Evolutionary conservation across 37 sponge, comb jelly and placozoan genomes (phyloP).

Genomic region (Halichondria panicea): DNA sequence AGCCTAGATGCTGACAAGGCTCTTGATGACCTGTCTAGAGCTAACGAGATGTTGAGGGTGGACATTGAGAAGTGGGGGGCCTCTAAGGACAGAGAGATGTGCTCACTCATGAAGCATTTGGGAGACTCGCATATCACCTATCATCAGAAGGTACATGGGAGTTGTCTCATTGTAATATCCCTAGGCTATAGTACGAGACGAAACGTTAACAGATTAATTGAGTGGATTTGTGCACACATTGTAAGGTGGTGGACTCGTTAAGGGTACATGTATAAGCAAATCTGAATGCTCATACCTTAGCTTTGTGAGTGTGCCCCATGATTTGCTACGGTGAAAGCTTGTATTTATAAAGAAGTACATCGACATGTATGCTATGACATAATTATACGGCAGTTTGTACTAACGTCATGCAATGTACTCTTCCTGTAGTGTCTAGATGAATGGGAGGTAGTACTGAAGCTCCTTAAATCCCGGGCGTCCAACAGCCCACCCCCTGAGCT

Average conservation of each 20-base stretch:
- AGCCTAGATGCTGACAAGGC: conserved; percentile 45
- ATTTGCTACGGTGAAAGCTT: too few relatives aligned
- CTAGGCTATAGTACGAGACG: too few relatives aligned
- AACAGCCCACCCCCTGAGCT: too few relatives aligned
- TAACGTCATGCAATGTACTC: background rate
- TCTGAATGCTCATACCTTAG: too few relatives aligned
- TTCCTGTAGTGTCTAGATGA: conserved; percentile 38
- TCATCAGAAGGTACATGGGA: conserved; percentile 83
- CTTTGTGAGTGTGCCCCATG: too few relatives aligned
- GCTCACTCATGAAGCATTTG: conserved; percentile 28
- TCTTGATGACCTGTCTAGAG: conserved; percentile 62
- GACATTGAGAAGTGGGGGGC: conserved; percentile 80
- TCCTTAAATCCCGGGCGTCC: conserved; percentile 6
- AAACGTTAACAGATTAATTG: too few relatives aligned
- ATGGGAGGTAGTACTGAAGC: conserved; percentile 33
- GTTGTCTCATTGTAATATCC: too few relatives aligned
- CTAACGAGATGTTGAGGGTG: conserved; percentile 68
- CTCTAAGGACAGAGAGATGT: conserved; percentile 50
- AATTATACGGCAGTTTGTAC: background rate
- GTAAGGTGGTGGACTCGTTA: too few relatives aligned
- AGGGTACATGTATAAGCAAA: too few relatives aligned
- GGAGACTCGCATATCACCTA: conserved; percentile 55
- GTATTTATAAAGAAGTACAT: too few relatives aligned
- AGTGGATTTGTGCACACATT: too few relatives aligned
- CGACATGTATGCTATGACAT: too few relatives aligned